Base-by-base conservation (phyloP, 2,113 vertebrate species). In the Etheostoma cragini region DNA sequence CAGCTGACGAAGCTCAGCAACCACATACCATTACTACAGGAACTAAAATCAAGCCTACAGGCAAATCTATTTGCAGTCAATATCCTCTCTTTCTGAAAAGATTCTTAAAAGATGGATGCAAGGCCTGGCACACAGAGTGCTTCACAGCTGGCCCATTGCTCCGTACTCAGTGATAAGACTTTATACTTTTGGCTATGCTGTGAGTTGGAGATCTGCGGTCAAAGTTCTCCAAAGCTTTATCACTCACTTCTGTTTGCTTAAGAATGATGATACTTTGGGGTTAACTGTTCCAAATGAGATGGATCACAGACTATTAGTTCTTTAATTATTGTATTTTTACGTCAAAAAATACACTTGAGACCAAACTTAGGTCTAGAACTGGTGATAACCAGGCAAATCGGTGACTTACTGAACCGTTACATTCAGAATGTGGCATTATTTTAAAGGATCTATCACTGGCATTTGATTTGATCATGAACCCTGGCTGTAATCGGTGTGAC, bases 221-320 rank as follows among this genome's bases (percentile, higher is more conserved):
- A 95, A 95, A 95, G 94, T 93, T 94, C 94, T 87, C 80, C 78
- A 16, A 21, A 12, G 16, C 58, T 81, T 87, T 72, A 86, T 88
- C 86, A 24, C 46, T 54, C 17, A 0, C 6, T 16, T 33, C 13
- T 33, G 62, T 84, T 85, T 75, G 50, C 54, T 79, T 72, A 42
- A 60, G 52, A 24, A 61, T n/a, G 67, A 82, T 30, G 49, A 30
- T 1, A 13, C 17, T 3, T 75, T 38, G 17, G 4, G 16, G 0
- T 58, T 42, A 65, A 69, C 38, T 46, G 33, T 42, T 33, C 13
- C 30, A 47, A 69, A 53, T n/a, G 14, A 49, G 30, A 74, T 14
- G 33, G 2, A 61, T 8, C 2, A 52, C 3, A 42, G 10, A 42
- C 61, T 22, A 8, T 3, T n/a, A 73, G 35, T 21, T 24, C 16